Conservation (phyloP, 1,140 invertebrate genomes). For the Forficula auricularia region DNA sequence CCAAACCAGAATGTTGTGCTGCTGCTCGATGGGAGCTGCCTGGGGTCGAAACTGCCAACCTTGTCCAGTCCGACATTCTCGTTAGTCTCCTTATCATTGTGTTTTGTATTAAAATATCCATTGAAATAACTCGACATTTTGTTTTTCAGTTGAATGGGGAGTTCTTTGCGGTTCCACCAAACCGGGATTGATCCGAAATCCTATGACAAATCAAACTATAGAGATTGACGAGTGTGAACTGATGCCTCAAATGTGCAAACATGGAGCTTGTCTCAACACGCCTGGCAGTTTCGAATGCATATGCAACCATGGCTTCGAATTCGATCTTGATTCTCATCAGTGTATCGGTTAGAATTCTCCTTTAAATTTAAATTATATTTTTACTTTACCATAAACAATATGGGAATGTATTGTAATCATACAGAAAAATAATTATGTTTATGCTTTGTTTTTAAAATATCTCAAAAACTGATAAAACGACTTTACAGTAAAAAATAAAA, state of each 20-base stretch:
- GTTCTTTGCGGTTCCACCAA: slow-evolving; percentile 3
- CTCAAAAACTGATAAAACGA: no score
- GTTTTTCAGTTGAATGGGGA: neutral
- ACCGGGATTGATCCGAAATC: slow-evolving; percentile 55
- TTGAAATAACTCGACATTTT: no score
- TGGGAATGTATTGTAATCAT: no score
- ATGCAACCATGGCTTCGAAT: slow-evolving; percentile 48
- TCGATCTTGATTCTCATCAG: slow-evolving; percentile 56
- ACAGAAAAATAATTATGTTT: neutral
- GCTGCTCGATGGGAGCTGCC: slow-evolving; percentile 70
- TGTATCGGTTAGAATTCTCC: slow-evolving; percentile 39
- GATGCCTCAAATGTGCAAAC: slow-evolving; percentile 68
- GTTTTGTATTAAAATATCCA: slow-evolving; percentile 12
- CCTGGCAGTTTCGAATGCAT: slow-evolving; percentile 56
- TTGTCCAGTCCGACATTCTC: slow-evolving; percentile 48
- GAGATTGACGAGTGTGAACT: slow-evolving; percentile 66
- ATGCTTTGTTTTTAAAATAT: no score
- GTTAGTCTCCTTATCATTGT: no score
- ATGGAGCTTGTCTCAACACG: slow-evolving; percentile 65
- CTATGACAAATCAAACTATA: slow-evolving; percentile 53
- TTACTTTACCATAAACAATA: no score
- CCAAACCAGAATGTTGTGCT: slow-evolving; percentile 70
- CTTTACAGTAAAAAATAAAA: no score
- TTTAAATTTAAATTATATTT: slow-evolving; percentile 1
- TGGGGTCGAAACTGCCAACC: slow-evolving; percentile 66